Base-by-base conservation (phyloP, 2,888 invertebrate genomes). In the Zaprionus obscuricornis region DNA sequence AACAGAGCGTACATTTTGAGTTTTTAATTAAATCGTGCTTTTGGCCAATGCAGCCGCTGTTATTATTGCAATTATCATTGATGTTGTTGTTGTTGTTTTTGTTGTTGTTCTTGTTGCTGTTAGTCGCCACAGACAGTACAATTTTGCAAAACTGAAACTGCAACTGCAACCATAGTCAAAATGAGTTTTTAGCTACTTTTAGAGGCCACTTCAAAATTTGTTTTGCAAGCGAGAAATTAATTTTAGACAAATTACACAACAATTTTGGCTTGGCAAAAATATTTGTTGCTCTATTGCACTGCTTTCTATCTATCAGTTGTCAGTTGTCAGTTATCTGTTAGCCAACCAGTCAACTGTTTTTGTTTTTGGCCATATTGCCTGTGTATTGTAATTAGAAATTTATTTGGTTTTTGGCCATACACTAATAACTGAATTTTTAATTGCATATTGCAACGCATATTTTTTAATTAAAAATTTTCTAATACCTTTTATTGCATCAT, bases 21-120 rank as follows among this genome's bases (percentile, higher is more conserved):
- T 60, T 85, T 79, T 79, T 79, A 79, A 79, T 79, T 79, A 79
- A 79, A 78, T 63, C 64, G 64, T 49, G 74, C 45, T 73, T 31
- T 73, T 39, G 52, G 49, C 57, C 63, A 73, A 50, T 66, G 24
- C 62, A 49, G 42, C 62, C 37, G 26, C 34, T 68, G 63, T 68
- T 57, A 68, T 63, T 68, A 51, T 64, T 69, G 70, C 34, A 29
- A 26, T 27, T 49, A 13, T 20, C 27, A 11, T 14, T 40, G 16
- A 7, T 37, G 18, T 29, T 63, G 27, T n/a, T 42, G 36, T 3
- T 67, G 51, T 39, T 51, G 34, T 34, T 58, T 20, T 40, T 62
- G 40, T 24, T 70, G 47, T 52, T 65, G 39, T 36, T 57, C 57
- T 60, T 20, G 16, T 14, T 50, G 49, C 37, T 64, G 31, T 42